Percentiles rank a stretch among this genome's conserved stretches.
These are phyloP conservation scores for Lates japonicus DNA, from an alignment of 2,797 vertebrate genomes.

Conservation along the genomic window DNA sequence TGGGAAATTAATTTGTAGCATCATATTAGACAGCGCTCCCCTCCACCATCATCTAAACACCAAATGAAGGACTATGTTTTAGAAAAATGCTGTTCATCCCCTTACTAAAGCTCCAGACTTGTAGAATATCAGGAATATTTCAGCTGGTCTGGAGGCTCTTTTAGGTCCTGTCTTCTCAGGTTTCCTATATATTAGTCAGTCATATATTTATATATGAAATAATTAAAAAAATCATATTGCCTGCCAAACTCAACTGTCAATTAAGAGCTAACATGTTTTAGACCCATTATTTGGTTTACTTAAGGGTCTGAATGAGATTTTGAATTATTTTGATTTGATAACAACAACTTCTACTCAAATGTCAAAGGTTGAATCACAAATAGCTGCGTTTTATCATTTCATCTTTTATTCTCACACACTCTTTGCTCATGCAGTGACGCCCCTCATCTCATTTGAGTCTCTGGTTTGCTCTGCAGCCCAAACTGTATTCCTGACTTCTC, in stretches of 20 bases:
- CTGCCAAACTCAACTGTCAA: not conserved
- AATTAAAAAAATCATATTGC: not conserved
- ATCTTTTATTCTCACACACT: not conserved
- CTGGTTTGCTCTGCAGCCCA: not conserved
- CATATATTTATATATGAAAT: not conserved
- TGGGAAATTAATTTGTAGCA: too few relatives aligned
- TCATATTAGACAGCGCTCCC: not conserved
- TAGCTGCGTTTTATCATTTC: not conserved
- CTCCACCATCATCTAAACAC: conserved; percentile 1
- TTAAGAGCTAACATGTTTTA: not conserved
- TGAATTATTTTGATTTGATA: not conserved
- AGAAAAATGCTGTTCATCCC: not conserved
- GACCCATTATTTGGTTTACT: not conserved
- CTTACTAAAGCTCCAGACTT: not conserved
- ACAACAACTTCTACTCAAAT: not conserved
- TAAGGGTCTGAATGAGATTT: not conserved
- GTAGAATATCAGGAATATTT: not conserved
- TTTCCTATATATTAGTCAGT: not conserved
- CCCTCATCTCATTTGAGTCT: not conserved
- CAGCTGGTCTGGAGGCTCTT: not conserved
- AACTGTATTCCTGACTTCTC: conserved; percentile 8
- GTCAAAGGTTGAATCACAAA: not conserved
- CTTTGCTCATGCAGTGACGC: not conserved
- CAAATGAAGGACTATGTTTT: not conserved
- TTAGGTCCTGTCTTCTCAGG: too few relatives aligned